Evolutionary conservation across 2,113 vertebrate species (phyloP).

Genomic region (Willisornis vidua): DNA sequence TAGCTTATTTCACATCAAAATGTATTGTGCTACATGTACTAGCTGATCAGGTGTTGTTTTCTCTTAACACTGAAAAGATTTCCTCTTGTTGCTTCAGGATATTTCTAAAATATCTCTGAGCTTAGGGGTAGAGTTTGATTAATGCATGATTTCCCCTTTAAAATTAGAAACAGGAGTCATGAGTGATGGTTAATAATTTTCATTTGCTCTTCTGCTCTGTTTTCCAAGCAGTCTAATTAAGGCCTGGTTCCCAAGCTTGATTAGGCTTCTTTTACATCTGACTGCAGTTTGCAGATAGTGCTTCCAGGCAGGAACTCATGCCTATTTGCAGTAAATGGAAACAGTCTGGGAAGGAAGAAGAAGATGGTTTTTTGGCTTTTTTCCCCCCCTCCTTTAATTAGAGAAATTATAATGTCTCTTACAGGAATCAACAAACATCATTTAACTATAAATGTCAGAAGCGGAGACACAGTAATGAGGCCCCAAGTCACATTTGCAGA

Average conservation of each 20-base stretch:
- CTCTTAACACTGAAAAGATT: conserved; percentile 71
- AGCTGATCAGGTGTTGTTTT: conserved; percentile 60
- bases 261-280: conserved; percentile 79
- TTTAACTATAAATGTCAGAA: conserved; percentile 55
- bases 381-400: conserved; percentile 37
- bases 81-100: conserved; percentile 72
- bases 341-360: conserved; percentile 72
- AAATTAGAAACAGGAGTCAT: conserved; percentile 84
- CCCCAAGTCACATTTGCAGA: background rate
- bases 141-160: conserved; percentile 82
- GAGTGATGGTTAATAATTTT: conserved; percentile 79
- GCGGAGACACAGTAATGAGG: conserved; percentile 28
- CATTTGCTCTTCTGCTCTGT: conserved; percentile 79
- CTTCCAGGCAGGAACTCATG: conserved; percentile 76
- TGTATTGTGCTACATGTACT: conserved; percentile 36
- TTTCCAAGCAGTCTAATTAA: conserved; percentile 80
- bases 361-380: background rate
- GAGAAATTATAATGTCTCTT: conserved; percentile 30
- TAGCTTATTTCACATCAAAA: conserved; percentile 38
- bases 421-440: conserved; percentile 42
- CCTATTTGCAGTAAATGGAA: conserved; percentile 74
- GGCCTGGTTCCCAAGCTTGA: conserved; percentile 75
- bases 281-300: conserved; percentile 76
- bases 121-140: conserved; percentile 73
- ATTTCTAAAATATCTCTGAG: conserved; percentile 72